Conservation (phyloP, 2,888 invertebrate genomes). For the Morpho achilles region DNA sequence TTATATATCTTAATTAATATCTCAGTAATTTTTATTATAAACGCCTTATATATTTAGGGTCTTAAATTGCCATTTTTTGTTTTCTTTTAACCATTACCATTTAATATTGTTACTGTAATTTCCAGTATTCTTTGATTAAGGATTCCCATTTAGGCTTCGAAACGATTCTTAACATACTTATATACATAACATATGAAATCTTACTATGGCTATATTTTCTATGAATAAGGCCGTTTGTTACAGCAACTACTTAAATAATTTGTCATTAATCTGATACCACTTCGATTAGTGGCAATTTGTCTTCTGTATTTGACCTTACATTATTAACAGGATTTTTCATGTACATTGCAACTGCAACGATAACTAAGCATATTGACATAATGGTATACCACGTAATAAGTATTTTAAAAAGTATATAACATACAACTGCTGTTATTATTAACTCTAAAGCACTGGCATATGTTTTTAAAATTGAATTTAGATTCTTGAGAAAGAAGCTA, state of each 20-base stretch:
- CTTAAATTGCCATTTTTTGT: too few relatives aligned
- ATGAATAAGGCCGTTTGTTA: neutral
- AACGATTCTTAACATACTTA: too few relatives aligned
- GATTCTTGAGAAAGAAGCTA: conserved; percentile 93
- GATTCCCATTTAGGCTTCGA: too few relatives aligned
- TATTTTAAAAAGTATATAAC: conserved; percentile 91
- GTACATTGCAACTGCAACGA: conserved; percentile 91
- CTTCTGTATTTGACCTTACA: conserved; percentile 37
- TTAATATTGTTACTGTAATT: too few relatives aligned
- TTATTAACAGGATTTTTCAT: conserved; percentile 92
- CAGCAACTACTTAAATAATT: too few relatives aligned
- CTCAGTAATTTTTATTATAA: too few relatives aligned
- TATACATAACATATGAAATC: too few relatives aligned
- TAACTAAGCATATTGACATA: conserved; percentile 89
- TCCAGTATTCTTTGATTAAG: too few relatives aligned
- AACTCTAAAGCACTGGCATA: conserved; percentile 96
- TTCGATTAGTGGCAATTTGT: conserved; percentile 52
- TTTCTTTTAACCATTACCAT: too few relatives aligned
- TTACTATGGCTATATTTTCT: neutral
- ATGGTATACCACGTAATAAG: conserved; percentile 90
- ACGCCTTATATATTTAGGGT: too few relatives aligned
- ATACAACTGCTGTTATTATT: conserved; percentile 92
- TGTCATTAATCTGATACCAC: conserved; percentile 34
- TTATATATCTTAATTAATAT: too few relatives aligned
- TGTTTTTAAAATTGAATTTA: conserved; percentile 97